Base-by-base conservation (phyloP, 2,797 vertebrate genomes). In the Gymnocypris eckloni region DNA sequence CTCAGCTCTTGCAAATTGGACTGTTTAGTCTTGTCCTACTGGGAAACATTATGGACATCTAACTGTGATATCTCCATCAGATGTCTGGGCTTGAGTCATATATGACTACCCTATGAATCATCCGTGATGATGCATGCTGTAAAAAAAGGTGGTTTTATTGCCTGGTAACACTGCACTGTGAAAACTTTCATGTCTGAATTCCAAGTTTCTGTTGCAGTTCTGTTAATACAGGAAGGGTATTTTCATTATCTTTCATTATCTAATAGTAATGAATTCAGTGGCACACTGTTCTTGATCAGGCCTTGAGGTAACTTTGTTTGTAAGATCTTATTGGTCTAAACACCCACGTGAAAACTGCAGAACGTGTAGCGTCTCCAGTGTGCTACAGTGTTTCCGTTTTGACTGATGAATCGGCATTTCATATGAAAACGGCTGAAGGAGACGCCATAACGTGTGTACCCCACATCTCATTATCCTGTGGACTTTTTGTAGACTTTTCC, bases 21-120 rank as follows among this genome's bases (percentile, higher is more conserved):
- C 75, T 39, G 18, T 82, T 54, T 50, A 64, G n/a, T 73, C 13
- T 75, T 50, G n/a, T 84, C 64, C 20, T 71, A 2, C 13, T 45
- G 5, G 18, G 43, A 59, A 50, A 52, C n/a, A 37, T 33, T 28
- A 25, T 70, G 52, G 41, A 79, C 69, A 45, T 73, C 28, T 64
- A 64, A 37, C 22, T 18, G 25, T 39, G 39, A 67, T 43, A 6
- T 83, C 18, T 54, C 22, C 59, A 18, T 83, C 48, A 76, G 77
- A 50, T 78, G 77, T 48, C 56, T 88, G 81, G 13, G 12, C 39
- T 16, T 76, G 75, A 75, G 59, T 69, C 15, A 37, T 33, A 16
- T 52, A 45, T 78, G 79, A 85, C 79, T 64, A 25, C 28, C 10
- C 45, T 13, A 28, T 82, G 79, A 82, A 56, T 83, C 85, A 83